Percentiles rank a stretch among this genome's conserved stretches.
Evolutionary conservation across 2,113 vertebrate genomes (phyloP).

Genomic region (Tylochromis polylepis): DNA sequence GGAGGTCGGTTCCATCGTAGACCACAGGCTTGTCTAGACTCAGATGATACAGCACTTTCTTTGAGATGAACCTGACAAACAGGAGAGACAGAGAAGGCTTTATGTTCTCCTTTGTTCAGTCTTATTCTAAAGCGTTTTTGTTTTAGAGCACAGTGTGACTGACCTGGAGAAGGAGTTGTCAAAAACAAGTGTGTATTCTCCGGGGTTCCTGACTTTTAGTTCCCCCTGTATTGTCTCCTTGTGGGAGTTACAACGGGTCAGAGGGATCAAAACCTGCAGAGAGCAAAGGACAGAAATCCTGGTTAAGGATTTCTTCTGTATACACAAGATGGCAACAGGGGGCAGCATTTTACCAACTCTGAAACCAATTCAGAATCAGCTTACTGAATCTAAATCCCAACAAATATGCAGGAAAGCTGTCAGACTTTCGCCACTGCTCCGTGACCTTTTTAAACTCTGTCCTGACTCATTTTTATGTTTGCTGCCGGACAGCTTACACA

Average conservation of each 20-base stretch:
- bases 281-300: not conserved
- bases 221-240: slow-evolving; percentile 89
- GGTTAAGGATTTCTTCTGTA: not conserved
- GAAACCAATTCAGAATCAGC: not conserved
- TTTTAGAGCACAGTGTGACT: not conserved
- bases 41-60: slow-evolving; percentile 89
- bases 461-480: not conserved
- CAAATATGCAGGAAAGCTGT: not conserved
- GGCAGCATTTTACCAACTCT: not conserved
- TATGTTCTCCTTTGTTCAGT: not conserved
- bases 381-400: not conserved
- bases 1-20: slow-evolving; percentile 84
- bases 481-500: not conserved
- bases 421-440: not conserved
- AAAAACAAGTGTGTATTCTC: slow-evolving; percentile 88
- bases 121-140: not conserved
- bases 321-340: not conserved
- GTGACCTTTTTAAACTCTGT: not conserved
- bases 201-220: slow-evolving; percentile 83
- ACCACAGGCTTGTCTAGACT: slow-evolving; percentile 79
- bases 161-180: slow-evolving; percentile 98
- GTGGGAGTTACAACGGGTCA: slow-evolving; percentile 91
- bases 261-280: slow-evolving; percentile 89
- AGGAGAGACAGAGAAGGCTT: not conserved
- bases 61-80: slow-evolving; percentile 88